Evolutionary conservation across 2,797 vertebrate species (phyloP).

Genomic region (Gallinago nigripennis): DNA sequence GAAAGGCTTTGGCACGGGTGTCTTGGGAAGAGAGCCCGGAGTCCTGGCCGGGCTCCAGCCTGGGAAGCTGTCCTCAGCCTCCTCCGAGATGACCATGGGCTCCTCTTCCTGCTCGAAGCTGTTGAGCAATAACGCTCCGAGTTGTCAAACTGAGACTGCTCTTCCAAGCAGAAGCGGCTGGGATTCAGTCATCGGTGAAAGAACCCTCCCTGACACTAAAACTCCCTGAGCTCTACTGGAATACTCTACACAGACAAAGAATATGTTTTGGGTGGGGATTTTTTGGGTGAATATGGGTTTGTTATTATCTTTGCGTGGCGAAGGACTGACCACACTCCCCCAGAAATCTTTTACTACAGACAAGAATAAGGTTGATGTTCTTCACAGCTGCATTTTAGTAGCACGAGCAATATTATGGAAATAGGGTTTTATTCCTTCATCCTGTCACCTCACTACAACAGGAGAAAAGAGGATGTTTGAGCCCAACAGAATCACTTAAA

Average conservation of each 20-base stretch:
- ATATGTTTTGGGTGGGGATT: neutral
- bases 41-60: conserved; percentile 38
- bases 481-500: neutral
- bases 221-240: neutral
- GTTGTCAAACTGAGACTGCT: conserved; percentile 42
- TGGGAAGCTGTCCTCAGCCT: conserved; percentile 30
- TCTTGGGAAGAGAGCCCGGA: neutral
- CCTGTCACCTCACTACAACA: neutral
- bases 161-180: conserved; percentile 38
- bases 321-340: neutral
- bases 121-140: conserved; percentile 47
- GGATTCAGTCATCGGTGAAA: conserved; percentile 18
- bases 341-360: neutral
- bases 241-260: neutral
- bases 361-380: neutral
- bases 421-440: neutral
- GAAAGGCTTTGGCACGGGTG: neutral
- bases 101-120: conserved; percentile 33
- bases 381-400: neutral
- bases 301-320: neutral
- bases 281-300: neutral
- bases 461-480: neutral
- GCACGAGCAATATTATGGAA: neutral
- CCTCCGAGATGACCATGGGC: neutral
- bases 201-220: neutral